phyloP scores from a whole-genome alignment of 92 coral and sea anemone species.

The Paramuricea clavata region DNA sequence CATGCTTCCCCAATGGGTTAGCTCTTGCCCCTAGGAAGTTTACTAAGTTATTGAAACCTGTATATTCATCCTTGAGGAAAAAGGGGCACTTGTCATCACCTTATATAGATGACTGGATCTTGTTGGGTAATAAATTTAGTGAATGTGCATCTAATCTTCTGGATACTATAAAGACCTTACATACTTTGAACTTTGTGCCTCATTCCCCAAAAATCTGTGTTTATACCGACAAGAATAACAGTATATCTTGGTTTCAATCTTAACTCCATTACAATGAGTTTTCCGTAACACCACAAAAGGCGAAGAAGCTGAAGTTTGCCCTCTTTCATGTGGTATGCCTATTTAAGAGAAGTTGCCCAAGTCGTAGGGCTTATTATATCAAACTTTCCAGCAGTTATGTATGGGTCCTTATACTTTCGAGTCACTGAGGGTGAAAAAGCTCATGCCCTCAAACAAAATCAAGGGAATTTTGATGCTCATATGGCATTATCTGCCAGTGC shows the following conservation, averaged over 20 bases:
- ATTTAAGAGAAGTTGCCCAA: background rate
- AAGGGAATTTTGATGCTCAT: background rate
- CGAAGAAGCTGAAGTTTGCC: slow-evolving; percentile 59
- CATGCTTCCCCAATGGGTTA: slow-evolving; percentile 75
- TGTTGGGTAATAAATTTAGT: slow-evolving; percentile 62
- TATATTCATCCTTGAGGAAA: slow-evolving; percentile 52
- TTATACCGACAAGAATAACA: slow-evolving; percentile 57
- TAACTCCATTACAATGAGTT: background rate
- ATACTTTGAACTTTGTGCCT: slow-evolving; percentile 56
- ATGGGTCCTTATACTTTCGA: background rate
- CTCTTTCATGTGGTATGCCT: slow-evolving; percentile 42
- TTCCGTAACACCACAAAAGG: background rate
- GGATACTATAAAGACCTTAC: slow-evolving; percentile 54
- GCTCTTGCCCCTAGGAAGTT: slow-evolving; percentile 67
- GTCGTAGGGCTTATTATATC: background rate
- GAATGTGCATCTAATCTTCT: slow-evolving; percentile 49
- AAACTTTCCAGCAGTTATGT: background rate
- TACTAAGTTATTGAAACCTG: slow-evolving; percentile 72
- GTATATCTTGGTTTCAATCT: slow-evolving; percentile 59
- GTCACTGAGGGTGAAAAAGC: background rate
- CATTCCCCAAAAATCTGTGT: slow-evolving; percentile 65
- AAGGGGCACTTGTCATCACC: slow-evolving; percentile 59
- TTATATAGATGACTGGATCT: slow-evolving; percentile 61
- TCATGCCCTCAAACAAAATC: background rate
- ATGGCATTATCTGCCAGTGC: background rate